These are phyloP conservation scores for Periplaneta americana DNA, from an alignment of 1,140 invertebrate genomes.

Conservation along the genomic window DNA sequence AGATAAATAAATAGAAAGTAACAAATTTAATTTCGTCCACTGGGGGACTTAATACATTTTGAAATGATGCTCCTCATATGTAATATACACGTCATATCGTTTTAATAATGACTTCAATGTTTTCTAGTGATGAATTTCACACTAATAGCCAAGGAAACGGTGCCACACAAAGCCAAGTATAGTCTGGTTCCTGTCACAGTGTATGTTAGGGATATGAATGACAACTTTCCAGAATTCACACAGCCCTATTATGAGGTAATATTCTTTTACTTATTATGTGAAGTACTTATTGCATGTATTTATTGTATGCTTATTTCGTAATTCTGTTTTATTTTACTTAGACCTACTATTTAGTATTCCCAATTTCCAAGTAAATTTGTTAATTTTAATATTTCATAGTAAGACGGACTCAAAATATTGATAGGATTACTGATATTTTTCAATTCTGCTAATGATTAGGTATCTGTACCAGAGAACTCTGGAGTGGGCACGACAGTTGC, in stretches of 20 bases:
- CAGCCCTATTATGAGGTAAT: conserved; percentile 63
- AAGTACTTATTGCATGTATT: too few species aligned
- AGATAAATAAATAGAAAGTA: too few species aligned
- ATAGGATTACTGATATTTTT: too few species aligned
- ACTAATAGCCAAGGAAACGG: conserved; percentile 77
- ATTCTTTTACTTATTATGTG: background rate
- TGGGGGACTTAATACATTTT: too few species aligned
- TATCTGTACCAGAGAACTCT: conserved; percentile 78
- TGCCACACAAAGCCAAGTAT: conserved; percentile 62
- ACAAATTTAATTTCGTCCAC: too few species aligned
- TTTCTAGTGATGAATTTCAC: conserved; percentile 75
- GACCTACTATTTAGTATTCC: too few species aligned
- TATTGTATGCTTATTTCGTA: too few species aligned
- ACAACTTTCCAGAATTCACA: conserved; percentile 88
- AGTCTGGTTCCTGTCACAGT: conserved; percentile 80
- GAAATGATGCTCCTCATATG: too few species aligned
- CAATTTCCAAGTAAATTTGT: background rate
- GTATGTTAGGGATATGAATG: conserved; percentile 85
- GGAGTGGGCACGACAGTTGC: conserved; percentile 73
- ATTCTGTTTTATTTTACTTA: too few species aligned
- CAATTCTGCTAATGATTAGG: conserved; percentile 29
- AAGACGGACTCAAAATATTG: background rate
- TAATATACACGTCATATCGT: too few species aligned
- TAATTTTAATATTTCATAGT: background rate
- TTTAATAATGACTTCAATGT: conserved; percentile 1